Evolutionary conservation across 2,888 invertebrate species (phyloP).

Genomic region (Cataglyphis rosenhaueri): DNA sequence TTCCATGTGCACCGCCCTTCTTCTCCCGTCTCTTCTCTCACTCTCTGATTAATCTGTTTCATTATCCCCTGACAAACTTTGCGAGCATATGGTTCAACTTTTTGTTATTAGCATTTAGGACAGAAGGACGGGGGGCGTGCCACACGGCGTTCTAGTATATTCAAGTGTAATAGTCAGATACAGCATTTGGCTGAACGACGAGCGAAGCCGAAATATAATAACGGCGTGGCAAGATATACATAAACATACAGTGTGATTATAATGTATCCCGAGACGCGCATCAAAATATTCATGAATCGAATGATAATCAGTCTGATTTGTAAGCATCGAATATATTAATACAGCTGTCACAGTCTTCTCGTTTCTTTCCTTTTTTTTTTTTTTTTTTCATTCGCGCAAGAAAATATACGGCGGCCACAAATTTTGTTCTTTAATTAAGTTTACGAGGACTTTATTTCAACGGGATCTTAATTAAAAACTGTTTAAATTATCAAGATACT

Average conservation of each 20-base stretch:
- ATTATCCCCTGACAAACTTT: slow-evolving; percentile 67
- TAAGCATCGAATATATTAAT: slow-evolving; percentile 5
- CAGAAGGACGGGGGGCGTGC: slow-evolving; percentile 20
- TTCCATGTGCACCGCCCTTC: neutral
- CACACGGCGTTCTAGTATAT: slow-evolving; percentile 25
- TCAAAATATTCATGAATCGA: slow-evolving; percentile 42
- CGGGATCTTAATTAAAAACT: slow-evolving; percentile 20
- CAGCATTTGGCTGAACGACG: slow-evolving; percentile 21
- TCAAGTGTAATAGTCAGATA: slow-evolving; percentile 23
- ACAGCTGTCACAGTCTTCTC: neutral
- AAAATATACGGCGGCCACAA: neutral
- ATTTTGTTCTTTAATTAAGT: slow-evolving; percentile 15
- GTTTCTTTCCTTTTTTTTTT: neutral
- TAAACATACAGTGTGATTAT: slow-evolving; percentile 37
- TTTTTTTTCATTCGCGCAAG: neutral
- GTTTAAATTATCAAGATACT: neutral
- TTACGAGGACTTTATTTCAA: neutral
- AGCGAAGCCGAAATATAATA: slow-evolving; percentile 31
- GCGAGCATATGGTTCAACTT: slow-evolving; percentile 64
- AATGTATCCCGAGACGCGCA: slow-evolving; percentile 29
- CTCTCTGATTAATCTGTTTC: slow-evolving; percentile 76
- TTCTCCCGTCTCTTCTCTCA: neutral
- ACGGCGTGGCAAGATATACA: slow-evolving; percentile 32
- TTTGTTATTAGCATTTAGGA: slow-evolving; percentile 78
- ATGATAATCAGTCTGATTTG: slow-evolving; percentile 22